Evolutionary conservation across 2,113 vertebrate genomes (phyloP).

Genomic region (Oncorhynchus mykiss): DNA sequence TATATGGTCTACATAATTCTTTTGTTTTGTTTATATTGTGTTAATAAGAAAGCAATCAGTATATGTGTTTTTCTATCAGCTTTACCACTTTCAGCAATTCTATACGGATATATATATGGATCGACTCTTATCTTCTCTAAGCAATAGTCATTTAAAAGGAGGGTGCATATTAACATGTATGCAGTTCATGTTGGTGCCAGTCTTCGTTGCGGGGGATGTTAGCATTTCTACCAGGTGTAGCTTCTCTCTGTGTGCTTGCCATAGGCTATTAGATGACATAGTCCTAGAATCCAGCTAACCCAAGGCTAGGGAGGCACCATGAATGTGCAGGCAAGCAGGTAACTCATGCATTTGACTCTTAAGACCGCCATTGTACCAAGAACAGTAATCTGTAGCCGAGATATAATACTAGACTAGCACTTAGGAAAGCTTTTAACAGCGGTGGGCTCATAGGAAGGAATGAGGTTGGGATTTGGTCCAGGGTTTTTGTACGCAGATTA

Average conservation of each 20-base stretch:
- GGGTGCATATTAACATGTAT: constrained; percentile 93
- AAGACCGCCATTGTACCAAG: not conserved
- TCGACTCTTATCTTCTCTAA: constrained; percentile 87
- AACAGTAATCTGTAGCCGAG: not conserved
- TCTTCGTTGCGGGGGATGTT: constrained; percentile 78
- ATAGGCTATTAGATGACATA: constrained; percentile 83
- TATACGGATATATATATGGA: constrained; percentile 74
- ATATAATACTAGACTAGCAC: constrained; percentile 36
- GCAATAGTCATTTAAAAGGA: constrained; percentile 89
- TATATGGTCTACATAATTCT: constrained; percentile 65
- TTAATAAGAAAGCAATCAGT: constrained; percentile 81
- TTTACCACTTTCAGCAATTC: constrained; percentile 93
- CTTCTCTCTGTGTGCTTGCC: constrained; percentile 79
- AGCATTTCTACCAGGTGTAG: constrained; percentile 77
- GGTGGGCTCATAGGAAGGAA: constrained; percentile 1
- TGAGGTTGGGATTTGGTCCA: constrained; percentile 63
- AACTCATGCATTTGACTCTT: not conserved
- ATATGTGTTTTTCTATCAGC: constrained; percentile 89
- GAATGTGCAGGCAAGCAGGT: constrained; percentile 6
- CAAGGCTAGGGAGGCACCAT: constrained; percentile 23
- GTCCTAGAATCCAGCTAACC: constrained; percentile 43
- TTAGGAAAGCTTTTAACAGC: constrained; percentile 17
- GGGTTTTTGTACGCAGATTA: constrained; percentile 73
- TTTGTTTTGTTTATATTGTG: constrained; percentile 74
- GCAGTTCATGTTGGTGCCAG: constrained; percentile 95